These are phyloP conservation scores for Magallana ariakensis DNA, from an alignment of 1,140 invertebrate genomes.

Conservation along the genomic window DNA sequence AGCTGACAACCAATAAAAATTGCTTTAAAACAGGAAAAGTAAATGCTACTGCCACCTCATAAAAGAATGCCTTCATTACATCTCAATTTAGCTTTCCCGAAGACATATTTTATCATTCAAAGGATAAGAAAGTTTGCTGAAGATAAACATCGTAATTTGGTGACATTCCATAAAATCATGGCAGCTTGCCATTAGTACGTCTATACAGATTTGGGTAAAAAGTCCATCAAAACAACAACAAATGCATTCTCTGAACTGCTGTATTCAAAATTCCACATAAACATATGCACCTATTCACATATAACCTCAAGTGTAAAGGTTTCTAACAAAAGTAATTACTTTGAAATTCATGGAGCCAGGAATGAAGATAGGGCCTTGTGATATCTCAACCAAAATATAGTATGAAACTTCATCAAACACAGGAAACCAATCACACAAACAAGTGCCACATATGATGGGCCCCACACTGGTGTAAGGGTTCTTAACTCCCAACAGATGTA, in stretches of 20 bases:
- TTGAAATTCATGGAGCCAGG: background rate
- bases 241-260: background rate
- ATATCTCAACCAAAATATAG: background rate
- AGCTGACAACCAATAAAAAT: slow-evolving; percentile 10
- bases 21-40: background rate
- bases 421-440: slow-evolving; percentile 23
- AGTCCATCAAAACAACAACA: background rate
- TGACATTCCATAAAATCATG: slow-evolving; percentile 36
- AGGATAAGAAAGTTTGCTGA: slow-evolving; percentile 38
- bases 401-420: slow-evolving; percentile 28
- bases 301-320: background rate
- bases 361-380: background rate
- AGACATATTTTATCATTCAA: slow-evolving; percentile 34
- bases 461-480: background rate
- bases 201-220: background rate
- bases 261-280: too few relatives aligned
- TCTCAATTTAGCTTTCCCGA: slow-evolving; percentile 1
- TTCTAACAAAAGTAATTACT: background rate
- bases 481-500: background rate
- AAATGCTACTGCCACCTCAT: slow-evolving; percentile 4
- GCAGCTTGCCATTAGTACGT: background rate
- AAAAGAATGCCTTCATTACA: slow-evolving; percentile 29
- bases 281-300: too few relatives aligned
- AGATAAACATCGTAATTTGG: slow-evolving; percentile 27
- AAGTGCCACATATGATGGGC: slow-evolving; percentile 4